Percentiles rank a stretch among this genome's conserved stretches.
Conservation (phyloP, 2,797 vertebrate species). For the Macroramphosus scolopax region DNA sequence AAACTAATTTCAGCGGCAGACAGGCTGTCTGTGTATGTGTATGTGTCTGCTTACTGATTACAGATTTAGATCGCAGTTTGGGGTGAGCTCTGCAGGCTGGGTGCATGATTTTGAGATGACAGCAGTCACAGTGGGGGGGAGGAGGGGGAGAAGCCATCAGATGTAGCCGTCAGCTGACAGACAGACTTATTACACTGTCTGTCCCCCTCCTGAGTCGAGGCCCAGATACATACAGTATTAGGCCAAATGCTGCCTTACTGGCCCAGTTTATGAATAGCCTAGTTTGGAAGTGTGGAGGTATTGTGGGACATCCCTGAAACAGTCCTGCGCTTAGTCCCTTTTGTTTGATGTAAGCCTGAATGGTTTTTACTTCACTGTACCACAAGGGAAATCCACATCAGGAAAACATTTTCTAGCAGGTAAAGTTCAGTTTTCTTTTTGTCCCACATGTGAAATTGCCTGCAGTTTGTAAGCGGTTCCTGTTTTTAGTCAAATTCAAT, state of each 20-base stretch:
- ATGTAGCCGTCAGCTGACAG: slow-evolving; percentile 63
- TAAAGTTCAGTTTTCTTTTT: slow-evolving; percentile 11
- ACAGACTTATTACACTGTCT: slow-evolving; percentile 58
- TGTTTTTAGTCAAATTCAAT: slow-evolving; percentile 19
- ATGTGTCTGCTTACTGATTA: slow-evolving; percentile 12
- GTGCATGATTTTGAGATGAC: slow-evolving; percentile 58
- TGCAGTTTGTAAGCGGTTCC: neutral
- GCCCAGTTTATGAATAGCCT: slow-evolving; percentile 46
- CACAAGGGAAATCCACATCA: slow-evolving; percentile 3
- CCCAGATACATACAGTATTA: slow-evolving; percentile 65
- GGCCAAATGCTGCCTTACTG: slow-evolving; percentile 56
- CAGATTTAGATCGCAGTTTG: slow-evolving; percentile 50
- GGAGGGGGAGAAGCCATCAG: slow-evolving; percentile 36
- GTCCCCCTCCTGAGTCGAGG: slow-evolving; percentile 61
- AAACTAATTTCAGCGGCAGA: slow-evolving; percentile 47
- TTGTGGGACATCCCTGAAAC: slow-evolving; percentile 24
- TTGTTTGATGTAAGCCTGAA: slow-evolving; percentile 1
- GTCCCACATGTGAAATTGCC: neutral
- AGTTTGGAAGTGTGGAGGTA: slow-evolving; percentile 34
- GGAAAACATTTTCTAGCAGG: neutral
- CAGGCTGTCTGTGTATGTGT: slow-evolving; percentile 15
- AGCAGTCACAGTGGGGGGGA: slow-evolving; percentile 48
- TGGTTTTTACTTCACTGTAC: neutral
- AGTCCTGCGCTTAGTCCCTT: neutral
- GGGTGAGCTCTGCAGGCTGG: slow-evolving; percentile 35